A percentile compares a stretch with the other conserved stretches of the same genome.
Evolutionary conservation across 2,797 vertebrate genomes (phyloP).

Genomic region (Percopsis omiscomaycus): DNA sequence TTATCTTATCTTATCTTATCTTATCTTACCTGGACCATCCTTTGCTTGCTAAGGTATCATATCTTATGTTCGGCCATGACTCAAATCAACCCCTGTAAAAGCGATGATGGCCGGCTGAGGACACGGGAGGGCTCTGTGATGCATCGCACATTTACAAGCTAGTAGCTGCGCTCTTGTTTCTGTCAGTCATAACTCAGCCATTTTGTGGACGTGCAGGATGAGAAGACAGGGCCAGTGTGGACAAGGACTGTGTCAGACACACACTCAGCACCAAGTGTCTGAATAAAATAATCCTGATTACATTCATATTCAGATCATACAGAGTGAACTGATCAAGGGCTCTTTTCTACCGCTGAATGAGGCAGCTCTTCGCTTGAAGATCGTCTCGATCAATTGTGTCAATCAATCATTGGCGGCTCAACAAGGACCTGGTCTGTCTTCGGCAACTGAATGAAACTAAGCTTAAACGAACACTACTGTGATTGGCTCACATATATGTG

Average conservation of each 20-base stretch:
- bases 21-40: background rate
- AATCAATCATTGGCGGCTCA: slow-evolving; percentile 49
- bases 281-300: slow-evolving; percentile 54
- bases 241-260: slow-evolving; percentile 44
- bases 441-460: slow-evolving; percentile 35
- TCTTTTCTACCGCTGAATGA: slow-evolving; percentile 43
- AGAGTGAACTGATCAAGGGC: slow-evolving; percentile 51
- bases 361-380: slow-evolving; percentile 45
- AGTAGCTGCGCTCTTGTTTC: slow-evolving; percentile 32
- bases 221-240: slow-evolving; percentile 23
- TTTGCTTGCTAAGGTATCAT: slow-evolving; percentile 29
- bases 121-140: slow-evolving; percentile 55
- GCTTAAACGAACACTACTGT: background rate
- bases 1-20: too few relatives aligned
- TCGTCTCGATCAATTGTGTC: slow-evolving; percentile 49
- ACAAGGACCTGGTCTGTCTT: slow-evolving; percentile 21
- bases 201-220: slow-evolving; percentile 42
- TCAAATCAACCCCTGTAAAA: slow-evolving; percentile 66
- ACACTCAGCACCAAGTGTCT: slow-evolving; percentile 37
- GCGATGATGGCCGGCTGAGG: slow-evolving; percentile 65
- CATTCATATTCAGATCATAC: slow-evolving; percentile 63
- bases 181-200: slow-evolving; percentile 62
- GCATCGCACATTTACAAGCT: slow-evolving; percentile 60
- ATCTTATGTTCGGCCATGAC: slow-evolving; percentile 51
- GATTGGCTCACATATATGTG: slow-evolving; percentile 18